These are phyloP conservation scores for Acomys russatus DNA, from an alignment of 2,797 vertebrate genomes.

Conservation along the genomic window DNA sequence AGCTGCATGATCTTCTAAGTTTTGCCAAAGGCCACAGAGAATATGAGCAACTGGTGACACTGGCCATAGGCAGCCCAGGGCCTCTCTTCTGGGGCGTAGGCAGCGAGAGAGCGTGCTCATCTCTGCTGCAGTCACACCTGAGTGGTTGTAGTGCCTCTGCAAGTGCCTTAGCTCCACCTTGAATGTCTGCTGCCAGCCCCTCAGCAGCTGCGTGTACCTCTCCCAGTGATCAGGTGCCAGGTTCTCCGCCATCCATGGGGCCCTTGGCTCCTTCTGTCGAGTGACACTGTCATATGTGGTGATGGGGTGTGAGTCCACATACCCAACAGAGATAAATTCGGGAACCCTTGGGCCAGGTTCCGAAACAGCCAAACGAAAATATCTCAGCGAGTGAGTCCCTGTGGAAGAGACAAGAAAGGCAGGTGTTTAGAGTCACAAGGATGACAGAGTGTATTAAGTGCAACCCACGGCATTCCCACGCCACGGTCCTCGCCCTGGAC, in stretches of 20 bases:
- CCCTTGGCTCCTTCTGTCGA: slow-evolving; percentile 27
- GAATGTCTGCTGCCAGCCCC: slow-evolving; percentile 68
- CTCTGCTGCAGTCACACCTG: not conserved
- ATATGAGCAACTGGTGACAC: not conserved
- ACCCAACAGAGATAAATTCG: slow-evolving; percentile 73
- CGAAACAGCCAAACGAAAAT: slow-evolving; percentile 55
- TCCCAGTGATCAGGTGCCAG: slow-evolving; percentile 60
- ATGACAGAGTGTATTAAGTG: fast-evolving
- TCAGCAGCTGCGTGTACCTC: slow-evolving; percentile 68
- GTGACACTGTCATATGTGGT: slow-evolving; percentile 66
- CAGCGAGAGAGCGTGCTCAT: fast-evolving
- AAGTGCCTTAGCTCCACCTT: slow-evolving; percentile 33
- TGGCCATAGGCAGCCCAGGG: not conserved
- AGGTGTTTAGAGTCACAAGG: not conserved
- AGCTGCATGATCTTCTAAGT: not conserved
- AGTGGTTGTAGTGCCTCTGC: slow-evolving; percentile 61
- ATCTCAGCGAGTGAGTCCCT: slow-evolving; percentile 74
- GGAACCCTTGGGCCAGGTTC: slow-evolving; percentile 60
- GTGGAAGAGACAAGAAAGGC: not conserved
- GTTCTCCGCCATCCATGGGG: slow-evolving; percentile 25
- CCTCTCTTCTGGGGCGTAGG: fast-evolving
- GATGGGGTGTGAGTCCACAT: slow-evolving; percentile 69
- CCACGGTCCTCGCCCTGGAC: fast-evolving
- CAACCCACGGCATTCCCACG: too few species aligned
- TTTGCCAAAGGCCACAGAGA: slow-evolving; percentile 34